Conservation (phyloP, 2,888 invertebrate genomes). For the Hydrotaea cyrtoneurina region DNA sequence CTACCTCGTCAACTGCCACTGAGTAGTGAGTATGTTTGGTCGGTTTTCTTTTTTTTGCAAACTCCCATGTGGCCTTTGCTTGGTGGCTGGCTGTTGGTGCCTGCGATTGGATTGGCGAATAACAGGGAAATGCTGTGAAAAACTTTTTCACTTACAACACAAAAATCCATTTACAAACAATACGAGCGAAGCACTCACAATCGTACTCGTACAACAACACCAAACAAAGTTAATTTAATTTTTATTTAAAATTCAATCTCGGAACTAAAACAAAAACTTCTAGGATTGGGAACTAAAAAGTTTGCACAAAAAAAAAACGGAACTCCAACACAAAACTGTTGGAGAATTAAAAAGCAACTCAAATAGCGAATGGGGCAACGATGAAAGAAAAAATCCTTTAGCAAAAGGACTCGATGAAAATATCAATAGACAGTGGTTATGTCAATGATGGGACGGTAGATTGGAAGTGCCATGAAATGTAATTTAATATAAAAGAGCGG, state of each 20-base stretch:
- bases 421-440: constrained; percentile 12
- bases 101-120: neutral
- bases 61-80: neutral
- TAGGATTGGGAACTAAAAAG: constrained; percentile 61
- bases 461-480: too few species aligned
- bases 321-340: neutral
- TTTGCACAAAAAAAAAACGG: constrained; percentile 15
- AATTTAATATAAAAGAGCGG: too few species aligned
- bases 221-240: constrained; percentile 74
- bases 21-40: neutral
- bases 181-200: constrained; percentile 32
- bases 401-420: constrained; percentile 11
- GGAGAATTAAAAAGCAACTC: constrained; percentile 27
- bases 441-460: neutral
- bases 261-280: constrained; percentile 76
- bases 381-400: constrained; percentile 17
- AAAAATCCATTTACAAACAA: constrained; percentile 67
- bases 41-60: neutral
- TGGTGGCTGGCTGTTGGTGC: neutral
- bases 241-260: constrained; percentile 78
- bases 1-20: neutral
- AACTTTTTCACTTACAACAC: constrained; percentile 61
- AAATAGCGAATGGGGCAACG: constrained; percentile 17
- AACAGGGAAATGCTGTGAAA: constrained; percentile 24
- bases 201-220: neutral